A percentile compares a stretch with the other conserved stretches of the same genome.
phyloP scores from a whole-genome alignment of 2,113 vertebrate species.

The Mormoops blainvillei region DNA sequence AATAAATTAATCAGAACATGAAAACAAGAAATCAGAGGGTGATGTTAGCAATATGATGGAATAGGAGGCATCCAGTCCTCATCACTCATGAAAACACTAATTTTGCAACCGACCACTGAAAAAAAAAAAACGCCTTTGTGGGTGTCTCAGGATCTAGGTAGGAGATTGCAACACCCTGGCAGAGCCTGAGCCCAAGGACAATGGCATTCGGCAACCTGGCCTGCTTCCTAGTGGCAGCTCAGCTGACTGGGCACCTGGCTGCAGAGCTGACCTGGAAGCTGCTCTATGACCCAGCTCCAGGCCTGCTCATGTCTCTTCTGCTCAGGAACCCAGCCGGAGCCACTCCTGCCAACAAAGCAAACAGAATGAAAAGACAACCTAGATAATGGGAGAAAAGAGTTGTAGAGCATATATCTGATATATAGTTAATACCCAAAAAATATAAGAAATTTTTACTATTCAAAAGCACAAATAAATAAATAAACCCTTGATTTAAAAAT shows the following conservation, averaged over 20 bases:
- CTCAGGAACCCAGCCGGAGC: neutral
- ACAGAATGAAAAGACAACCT: neutral
- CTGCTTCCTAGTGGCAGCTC: neutral
- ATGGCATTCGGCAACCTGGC: neutral
- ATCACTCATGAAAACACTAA: neutral
- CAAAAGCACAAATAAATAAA: neutral
- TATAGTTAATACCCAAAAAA: neutral
- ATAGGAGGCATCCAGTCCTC: neutral
- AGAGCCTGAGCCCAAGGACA: neutral
- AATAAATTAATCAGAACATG: neutral
- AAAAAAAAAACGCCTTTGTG: neutral
- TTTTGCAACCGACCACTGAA: neutral
- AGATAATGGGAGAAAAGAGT: neutral
- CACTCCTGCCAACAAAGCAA: neutral
- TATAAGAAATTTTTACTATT: neutral
- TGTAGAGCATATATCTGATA: neutral
- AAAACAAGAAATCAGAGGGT: neutral
- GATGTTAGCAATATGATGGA: neutral
- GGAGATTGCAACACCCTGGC: neutral
- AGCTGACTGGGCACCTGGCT: neutral
- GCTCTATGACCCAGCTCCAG: neutral
- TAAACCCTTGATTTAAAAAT: neutral
- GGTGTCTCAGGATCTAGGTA: neutral
- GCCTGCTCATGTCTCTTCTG: neutral
- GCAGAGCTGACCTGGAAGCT: neutral